Evolutionary conservation across 30 jellyfish, hydroid and myxozoan genomes (phyloP), one percentile per base, ranked within the genome.

Genomic region (Aurelia sp.): DNA sequence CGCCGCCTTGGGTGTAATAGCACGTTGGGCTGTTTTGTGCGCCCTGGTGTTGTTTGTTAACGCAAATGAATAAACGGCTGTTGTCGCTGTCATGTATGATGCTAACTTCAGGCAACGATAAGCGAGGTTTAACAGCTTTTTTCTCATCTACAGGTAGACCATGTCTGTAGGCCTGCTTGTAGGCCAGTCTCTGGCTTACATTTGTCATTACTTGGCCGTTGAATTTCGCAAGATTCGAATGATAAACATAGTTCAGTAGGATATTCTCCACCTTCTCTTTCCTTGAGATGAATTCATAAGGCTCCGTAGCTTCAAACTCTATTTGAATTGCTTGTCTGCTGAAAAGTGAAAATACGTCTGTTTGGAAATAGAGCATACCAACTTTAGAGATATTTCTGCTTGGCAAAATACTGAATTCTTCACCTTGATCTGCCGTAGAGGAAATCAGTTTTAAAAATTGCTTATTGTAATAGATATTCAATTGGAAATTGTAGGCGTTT

Each of bases 141-240:
- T 74, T 55, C 31, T 22, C 30, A 8, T 52, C 63, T 41, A 2
- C n/a, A 10, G 4, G 17, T 21, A 53, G 27, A 16, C 16, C 20
- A 48, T 72, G 38, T 74, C 24, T 55, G 74, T 8, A 59, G 67
- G 59, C 62, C 61, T 72, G 61, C 55, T 55, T 55, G 74, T 20
- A 59, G 67, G 59, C 62, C 61, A 74, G 30, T 8, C 8, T 27
- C 33, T 74, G 58, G 58, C n/a, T 64, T 31, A 59, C 10, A 6
- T 59, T 55, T 17, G 1, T 24, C 71, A 38, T 31, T 57, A 59
- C 27, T 52, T 18, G 59, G 58, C 86, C 86, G 38, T 74, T 74
- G 59, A 74, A 74, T 74, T 53, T 55, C 30, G 60, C 41, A 21
- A 65, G 40, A 35, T 74, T 74, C 47, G 86, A 51, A 27, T n/a